These are phyloP conservation scores for Muntiacus reevesi DNA, from an alignment of 2,113 vertebrate species.

Conservation along the genomic window DNA sequence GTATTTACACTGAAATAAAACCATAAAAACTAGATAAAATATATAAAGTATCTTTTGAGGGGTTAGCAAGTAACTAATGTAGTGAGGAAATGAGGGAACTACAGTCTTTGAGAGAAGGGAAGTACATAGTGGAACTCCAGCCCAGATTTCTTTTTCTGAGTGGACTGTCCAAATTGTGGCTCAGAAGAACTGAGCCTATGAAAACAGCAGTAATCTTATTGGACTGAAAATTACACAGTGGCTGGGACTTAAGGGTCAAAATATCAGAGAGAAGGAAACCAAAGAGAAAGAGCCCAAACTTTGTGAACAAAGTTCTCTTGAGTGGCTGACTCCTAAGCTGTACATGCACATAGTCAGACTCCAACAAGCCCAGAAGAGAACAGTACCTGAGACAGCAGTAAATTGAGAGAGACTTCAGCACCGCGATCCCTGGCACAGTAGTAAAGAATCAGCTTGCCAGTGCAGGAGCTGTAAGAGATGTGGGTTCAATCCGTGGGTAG, in stretches of 20 bases:
- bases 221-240: neutral
- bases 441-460: neutral
- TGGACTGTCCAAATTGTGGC: neutral
- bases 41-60: neutral
- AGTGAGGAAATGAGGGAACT: neutral
- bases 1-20: neutral
- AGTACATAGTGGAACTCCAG: neutral
- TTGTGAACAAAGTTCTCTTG: neutral
- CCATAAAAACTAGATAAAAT: neutral
- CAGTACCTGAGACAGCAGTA: neutral
- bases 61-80: neutral
- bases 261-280: neutral
- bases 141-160: neutral
- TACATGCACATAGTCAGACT: neutral
- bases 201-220: neutral
- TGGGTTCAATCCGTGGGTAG: neutral
- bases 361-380: neutral
- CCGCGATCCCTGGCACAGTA: neutral
- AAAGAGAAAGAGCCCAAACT: neutral
- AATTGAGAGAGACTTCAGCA: neutral
- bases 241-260: neutral
- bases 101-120: neutral
- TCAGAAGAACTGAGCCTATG: neutral
- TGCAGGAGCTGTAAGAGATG: neutral
- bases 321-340: neutral